phyloP scores from a whole-genome alignment of 2,888 invertebrate genomes.

The Thysanoteuthis rhombus region DNA sequence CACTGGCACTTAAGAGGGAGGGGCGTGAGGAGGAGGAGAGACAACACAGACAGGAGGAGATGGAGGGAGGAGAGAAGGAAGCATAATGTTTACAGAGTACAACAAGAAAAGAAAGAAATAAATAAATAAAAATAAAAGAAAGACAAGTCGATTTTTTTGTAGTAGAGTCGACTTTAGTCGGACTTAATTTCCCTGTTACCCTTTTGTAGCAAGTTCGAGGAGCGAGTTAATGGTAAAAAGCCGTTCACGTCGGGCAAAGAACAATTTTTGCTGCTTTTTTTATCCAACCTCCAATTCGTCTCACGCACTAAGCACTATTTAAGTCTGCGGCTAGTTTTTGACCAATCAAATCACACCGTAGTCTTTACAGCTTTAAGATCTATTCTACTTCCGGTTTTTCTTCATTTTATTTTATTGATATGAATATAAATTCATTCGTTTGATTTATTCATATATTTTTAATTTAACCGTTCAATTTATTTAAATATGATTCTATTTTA shows the following conservation, averaged over 20 bases:
- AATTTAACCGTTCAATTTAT: too few species aligned
- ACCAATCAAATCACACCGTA: not conserved
- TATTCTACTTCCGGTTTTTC: not conserved
- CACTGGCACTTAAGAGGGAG: not conserved
- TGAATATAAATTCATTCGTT: not conserved
- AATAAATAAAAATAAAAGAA: not conserved
- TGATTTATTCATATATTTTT: not conserved
- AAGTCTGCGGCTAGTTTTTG: not conserved
- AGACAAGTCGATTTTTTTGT: not conserved
- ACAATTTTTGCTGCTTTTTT: not conserved
- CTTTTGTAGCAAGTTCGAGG: not conserved
- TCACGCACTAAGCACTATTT: not conserved
- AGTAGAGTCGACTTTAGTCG: not conserved
- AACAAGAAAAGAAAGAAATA: too few species aligned
- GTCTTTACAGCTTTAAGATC: not conserved
- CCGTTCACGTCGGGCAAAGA: not conserved
- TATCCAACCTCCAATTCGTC: slow-evolving; percentile 12
- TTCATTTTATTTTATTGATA: too few species aligned
- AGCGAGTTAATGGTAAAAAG: not conserved
- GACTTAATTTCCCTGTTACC: not conserved
- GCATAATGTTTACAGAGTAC: slow-evolving; percentile 12
- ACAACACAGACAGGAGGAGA: not conserved
- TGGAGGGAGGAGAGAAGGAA: too few species aligned
- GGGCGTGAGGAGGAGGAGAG: not conserved
- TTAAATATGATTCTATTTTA: too few species aligned